Conservation (phyloP, 1,140 invertebrate genomes). For the Drosophila guanche region DNA sequence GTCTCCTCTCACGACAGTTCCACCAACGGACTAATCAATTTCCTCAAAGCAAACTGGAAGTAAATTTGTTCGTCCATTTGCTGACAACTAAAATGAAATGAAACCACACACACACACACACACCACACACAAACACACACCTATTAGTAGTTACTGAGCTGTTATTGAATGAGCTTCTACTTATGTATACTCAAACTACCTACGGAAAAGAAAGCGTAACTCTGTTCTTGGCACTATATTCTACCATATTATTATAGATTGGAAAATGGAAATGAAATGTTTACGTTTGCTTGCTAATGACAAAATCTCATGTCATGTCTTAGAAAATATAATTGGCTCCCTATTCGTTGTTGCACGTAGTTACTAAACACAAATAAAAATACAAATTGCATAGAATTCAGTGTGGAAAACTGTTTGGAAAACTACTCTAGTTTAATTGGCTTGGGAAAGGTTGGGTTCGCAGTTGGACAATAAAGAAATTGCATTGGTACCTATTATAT, state of each 20-base stretch:
- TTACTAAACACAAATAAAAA: constrained; percentile 57
- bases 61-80: constrained; percentile 47
- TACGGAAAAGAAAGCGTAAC: constrained; percentile 3
- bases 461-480: constrained; percentile 6
- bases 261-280: constrained; percentile 8
- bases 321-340: constrained; percentile 46
- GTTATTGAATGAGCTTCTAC: constrained; percentile 36
- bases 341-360: constrained; percentile 72
- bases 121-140: constrained; percentile 39
- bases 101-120: not conserved
- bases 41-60: constrained; percentile 89
- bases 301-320: constrained; percentile 44
- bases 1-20: constrained; percentile 93
- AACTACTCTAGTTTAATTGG: constrained; percentile 35
- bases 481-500: constrained; percentile 11
- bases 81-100: constrained; percentile 49
- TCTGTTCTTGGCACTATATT: constrained; percentile 56
- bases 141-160: constrained; percentile 46
- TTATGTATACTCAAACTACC: constrained; percentile 32
- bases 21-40: constrained; percentile 98
- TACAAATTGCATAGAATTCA: constrained; percentile 49
- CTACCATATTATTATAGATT: constrained; percentile 41
- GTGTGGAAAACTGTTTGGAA: constrained; percentile 63
- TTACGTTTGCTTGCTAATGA: constrained; percentile 63
- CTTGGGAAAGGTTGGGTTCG: not conserved